phyloP scores from a whole-genome alignment of 2,888 invertebrate species.

The Euzophera pinguis region DNA sequence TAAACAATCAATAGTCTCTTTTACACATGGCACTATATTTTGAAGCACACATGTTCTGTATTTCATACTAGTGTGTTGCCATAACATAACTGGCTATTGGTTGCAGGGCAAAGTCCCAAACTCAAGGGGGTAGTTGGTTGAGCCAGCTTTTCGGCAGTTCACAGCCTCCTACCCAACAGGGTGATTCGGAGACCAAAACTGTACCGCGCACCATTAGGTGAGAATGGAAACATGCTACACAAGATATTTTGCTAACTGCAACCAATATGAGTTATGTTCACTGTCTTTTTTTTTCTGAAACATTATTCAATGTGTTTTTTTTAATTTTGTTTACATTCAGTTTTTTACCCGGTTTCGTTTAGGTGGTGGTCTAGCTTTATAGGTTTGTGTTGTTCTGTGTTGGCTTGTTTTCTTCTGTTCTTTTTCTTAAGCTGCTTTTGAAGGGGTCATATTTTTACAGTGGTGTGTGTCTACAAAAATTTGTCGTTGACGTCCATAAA shows the following conservation, averaged over 20 bases:
- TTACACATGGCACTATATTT: too few relatives aligned
- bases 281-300: background rate
- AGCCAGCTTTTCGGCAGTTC: conserved; percentile 79
- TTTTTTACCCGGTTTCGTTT: too few relatives aligned
- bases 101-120: conserved; percentile 72
- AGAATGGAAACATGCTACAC: conserved; percentile 29
- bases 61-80: conserved; percentile 28
- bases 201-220: conserved; percentile 74
- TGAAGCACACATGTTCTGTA: conserved; percentile 9
- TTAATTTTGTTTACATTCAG: too few relatives aligned
- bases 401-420: too few relatives aligned
- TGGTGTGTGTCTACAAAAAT: too few relatives aligned
- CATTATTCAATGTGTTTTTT: too few relatives aligned
- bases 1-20: too few relatives aligned
- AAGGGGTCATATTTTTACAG: too few relatives aligned
- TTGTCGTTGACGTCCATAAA: too few relatives aligned
- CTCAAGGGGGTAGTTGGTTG: conserved; percentile 78
- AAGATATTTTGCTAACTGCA: conserved; percentile 21
- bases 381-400: too few relatives aligned
- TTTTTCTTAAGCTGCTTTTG: too few relatives aligned
- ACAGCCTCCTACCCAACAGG: conserved; percentile 51
- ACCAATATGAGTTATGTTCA: conserved; percentile 6
- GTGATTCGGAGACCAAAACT: conserved; percentile 50
- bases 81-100: conserved; percentile 55
- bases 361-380: too few relatives aligned